A percentile compares a stretch with the other conserved stretches of the same genome.
These are phyloP conservation scores for Drosophila hydei DNA, from an alignment of 1,140 invertebrate genomes.

Conservation along the genomic window DNA sequence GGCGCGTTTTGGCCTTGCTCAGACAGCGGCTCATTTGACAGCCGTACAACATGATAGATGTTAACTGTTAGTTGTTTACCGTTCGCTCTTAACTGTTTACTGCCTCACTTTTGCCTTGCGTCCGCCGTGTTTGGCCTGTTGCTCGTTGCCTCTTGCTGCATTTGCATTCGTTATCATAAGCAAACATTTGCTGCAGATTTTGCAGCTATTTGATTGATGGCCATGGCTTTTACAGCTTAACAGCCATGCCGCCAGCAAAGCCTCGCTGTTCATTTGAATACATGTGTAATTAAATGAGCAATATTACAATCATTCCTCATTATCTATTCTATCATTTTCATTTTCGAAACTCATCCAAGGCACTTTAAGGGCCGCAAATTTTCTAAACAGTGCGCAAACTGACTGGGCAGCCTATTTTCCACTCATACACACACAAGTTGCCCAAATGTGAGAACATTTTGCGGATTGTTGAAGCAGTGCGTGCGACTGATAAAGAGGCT, in stretches of 20 bases:
- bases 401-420: not conserved
- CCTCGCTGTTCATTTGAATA: not conserved
- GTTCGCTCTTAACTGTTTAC: slow-evolving; percentile 49
- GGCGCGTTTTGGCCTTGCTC: slow-evolving; percentile 50
- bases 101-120: slow-evolving; percentile 1
- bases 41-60: slow-evolving; percentile 74
- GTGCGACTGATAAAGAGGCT: slow-evolving; percentile 3
- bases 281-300: not conserved
- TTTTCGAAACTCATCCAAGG: not conserved
- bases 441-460: not conserved
- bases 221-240: not conserved
- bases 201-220: slow-evolving; percentile 38
- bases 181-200: slow-evolving; percentile 42
- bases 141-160: not conserved
- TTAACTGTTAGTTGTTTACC: slow-evolving; percentile 54
- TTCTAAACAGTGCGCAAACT: not conserved
- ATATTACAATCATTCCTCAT: not conserved
- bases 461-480: not conserved
- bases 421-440: not conserved
- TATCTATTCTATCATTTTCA: not conserved
- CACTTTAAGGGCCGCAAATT: no score
- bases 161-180: slow-evolving; percentile 62
- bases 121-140: not conserved
- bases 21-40: slow-evolving; percentile 67
- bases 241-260: no score